Base-by-base conservation (phyloP, 2,888 invertebrate species). In the Drosophila paranaensis region DNA sequence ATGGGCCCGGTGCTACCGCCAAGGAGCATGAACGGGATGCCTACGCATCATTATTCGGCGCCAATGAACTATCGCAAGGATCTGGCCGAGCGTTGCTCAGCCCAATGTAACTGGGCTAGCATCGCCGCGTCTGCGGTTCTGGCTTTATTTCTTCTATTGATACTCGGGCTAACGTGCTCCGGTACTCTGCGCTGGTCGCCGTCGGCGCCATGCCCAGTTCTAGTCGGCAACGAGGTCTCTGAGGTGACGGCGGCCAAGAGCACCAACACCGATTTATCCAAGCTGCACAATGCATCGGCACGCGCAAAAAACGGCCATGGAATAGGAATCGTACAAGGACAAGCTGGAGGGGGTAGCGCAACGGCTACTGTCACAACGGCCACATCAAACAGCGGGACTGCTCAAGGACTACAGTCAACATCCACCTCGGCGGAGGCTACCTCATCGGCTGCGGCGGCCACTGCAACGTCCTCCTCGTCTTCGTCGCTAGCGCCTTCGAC, bases 41-140 rank as follows among this genome's bases (percentile, higher is more conserved):
- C 94, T 88, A 95, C 96, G 78, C 95, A 95, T 89, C 96, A 96
- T 93, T 96, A 96, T 92, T 95, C 96, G 79, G 96, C 96, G 84
- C 95, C 97, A 89, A 97, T 97, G 94, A 97, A 97, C 93, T 97
- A 97, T 93, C 95, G 96, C 92, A 97, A 97, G 94, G 97, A 96
- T 87, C 94, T 97, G 89, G 95, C 96, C 66, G 96, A 97, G 85
- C 95, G 95, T 90, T 98, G 98, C 93, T 97, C 97, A 77, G 98
- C 98, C 97, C 51, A 53, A 14, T 53, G 51, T 25, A 97, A 97
- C 93, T 97, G 98, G 93, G 96, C 97, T 83, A 97, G 98, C 77
- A 96, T 98, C 92, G 95, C 96, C 82, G 96, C 97, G 92, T 96
- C 97, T 91, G 95, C 97, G 93, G 94, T 97, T 88, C 96, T 97